Evolutionary conservation across 2,113 vertebrate species (phyloP), one percentile per base, ranked within the genome.

Genomic region (Syngnathus floridae): DNA sequence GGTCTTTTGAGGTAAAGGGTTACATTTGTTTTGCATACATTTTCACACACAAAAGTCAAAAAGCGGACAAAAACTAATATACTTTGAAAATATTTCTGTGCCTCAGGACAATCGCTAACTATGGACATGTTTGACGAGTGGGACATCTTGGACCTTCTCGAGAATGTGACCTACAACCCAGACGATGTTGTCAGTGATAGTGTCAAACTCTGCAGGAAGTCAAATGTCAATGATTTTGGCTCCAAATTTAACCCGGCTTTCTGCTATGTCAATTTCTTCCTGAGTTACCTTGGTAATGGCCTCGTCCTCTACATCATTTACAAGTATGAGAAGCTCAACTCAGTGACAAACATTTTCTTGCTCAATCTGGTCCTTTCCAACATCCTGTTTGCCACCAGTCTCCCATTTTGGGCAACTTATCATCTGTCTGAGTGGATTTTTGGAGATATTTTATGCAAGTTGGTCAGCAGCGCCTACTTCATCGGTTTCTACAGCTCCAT

Each of bases 401-500:
- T 93, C 0, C 92, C 92, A 1, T 93, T 92, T 64, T 89, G 76
- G 86, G 90, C 90, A 0, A 66, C 55, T 0, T 90, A 91, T 75
- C 80, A 91, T 55, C 31, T 46, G 0, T 79, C 69, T 0, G 75
- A 91, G 19, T 93, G 92, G 92, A 82, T 89, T 11, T 93, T 93
- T 43, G 92, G 92, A 17, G 0, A 0, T 0, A 17, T 9, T 10
- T 66, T 92, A 3, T 93, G 92, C 71, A 93, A 92, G 73, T 19
- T 90, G 8, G 84, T 91, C 62, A 86, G 85, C 62, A 86, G 86
- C 4, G 73, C 87, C 35, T 92, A 90, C 69, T 86, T 83, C 0
- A 71, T 91, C 0, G 89, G 91, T 37, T 92, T 91, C 83, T 90
- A 91, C 84, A 92, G 90, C 77, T 91, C 90, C 72, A 87, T 92